Conservation (phyloP, 2,113 vertebrate species). For the Etheostoma cragini region DNA sequence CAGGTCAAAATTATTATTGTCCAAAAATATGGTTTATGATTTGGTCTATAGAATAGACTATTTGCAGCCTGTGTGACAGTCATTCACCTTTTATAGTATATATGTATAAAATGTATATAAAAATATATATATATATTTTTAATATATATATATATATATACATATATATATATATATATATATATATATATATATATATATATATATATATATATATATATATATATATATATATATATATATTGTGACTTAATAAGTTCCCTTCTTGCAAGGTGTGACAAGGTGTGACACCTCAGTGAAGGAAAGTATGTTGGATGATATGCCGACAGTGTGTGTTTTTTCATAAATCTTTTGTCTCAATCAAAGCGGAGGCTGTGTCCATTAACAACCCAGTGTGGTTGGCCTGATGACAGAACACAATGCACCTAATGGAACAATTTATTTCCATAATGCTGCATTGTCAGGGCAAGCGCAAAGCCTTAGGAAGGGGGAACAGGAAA, state of each 20-base stretch:
- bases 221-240: too few relatives aligned
- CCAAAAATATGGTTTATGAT: background rate
- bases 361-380: slow-evolving; percentile 70
- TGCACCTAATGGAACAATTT: slow-evolving; percentile 82
- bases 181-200: too few relatives aligned
- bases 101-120: too few relatives aligned
- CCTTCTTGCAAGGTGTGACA: slow-evolving; percentile 2
- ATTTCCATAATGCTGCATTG: slow-evolving; percentile 81
- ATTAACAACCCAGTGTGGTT: slow-evolving; percentile 73
- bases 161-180: too few relatives aligned
- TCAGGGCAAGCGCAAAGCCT: slow-evolving; percentile 41
- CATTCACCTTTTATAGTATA: background rate
- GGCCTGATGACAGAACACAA: slow-evolving; percentile 76
- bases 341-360: slow-evolving; percentile 80
- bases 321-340: slow-evolving; percentile 43
- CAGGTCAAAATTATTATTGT: background rate
- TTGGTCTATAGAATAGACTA: too few relatives aligned
- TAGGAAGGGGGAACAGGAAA: slow-evolving; percentile 10
- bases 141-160: too few relatives aligned
- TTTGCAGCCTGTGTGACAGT: background rate
- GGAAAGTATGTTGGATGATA: slow-evolving; percentile 24
- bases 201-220: too few relatives aligned
- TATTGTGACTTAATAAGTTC: slow-evolving; percentile 22
- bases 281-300: slow-evolving; percentile 6
- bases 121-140: too few relatives aligned